These are phyloP conservation scores for Atopsyche davidsoni DNA, from an alignment of 1,140 invertebrate genomes.

Conservation along the genomic window DNA sequence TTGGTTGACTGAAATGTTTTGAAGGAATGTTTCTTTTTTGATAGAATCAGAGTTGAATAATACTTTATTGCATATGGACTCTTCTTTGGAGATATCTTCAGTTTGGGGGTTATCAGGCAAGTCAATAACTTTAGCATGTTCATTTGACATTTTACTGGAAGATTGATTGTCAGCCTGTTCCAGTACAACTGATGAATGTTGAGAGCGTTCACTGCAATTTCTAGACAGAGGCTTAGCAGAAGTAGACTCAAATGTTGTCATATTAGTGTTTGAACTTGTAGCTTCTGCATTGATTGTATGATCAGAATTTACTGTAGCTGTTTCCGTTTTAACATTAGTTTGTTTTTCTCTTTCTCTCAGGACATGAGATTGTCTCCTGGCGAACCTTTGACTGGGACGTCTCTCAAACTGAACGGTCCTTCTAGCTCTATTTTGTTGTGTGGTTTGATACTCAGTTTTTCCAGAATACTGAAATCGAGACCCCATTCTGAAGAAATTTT, in stretches of 20 bases:
- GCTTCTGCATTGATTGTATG: slow-evolving; percentile 16
- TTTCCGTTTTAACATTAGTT: slow-evolving; percentile 41
- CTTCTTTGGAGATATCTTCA: slow-evolving; percentile 41
- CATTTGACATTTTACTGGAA: slow-evolving; percentile 2
- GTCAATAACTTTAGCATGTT: slow-evolving; percentile 35
- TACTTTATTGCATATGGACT: slow-evolving; percentile 45
- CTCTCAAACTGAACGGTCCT: slow-evolving; percentile 92
- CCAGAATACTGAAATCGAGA: slow-evolving; percentile 92
- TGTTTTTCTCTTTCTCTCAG: slow-evolving; percentile 67
- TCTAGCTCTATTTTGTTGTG: slow-evolving; percentile 78
- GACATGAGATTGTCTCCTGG: slow-evolving; percentile 80
- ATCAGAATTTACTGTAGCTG: slow-evolving; percentile 23
- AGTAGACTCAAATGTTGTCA: slow-evolving; percentile 34
- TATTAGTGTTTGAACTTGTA: slow-evolving; percentile 34
- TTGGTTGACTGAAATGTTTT: slow-evolving; percentile 40
- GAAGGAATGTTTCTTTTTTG: slow-evolving; percentile 39
- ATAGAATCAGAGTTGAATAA: slow-evolving; percentile 41
- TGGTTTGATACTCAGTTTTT: slow-evolving; percentile 94
- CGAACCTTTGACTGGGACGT: slow-evolving; percentile 92
- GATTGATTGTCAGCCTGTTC: slow-evolving; percentile 3
- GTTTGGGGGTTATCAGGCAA: slow-evolving; percentile 37
- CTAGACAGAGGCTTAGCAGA: slow-evolving; percentile 33
- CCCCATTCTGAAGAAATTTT: slow-evolving; percentile 96
- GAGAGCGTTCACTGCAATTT: slow-evolving; percentile 46
- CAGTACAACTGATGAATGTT: slow-evolving; percentile 37